Base-by-base conservation (phyloP, 1,140 invertebrate genomes). In the Episyrphus balteatus region DNA sequence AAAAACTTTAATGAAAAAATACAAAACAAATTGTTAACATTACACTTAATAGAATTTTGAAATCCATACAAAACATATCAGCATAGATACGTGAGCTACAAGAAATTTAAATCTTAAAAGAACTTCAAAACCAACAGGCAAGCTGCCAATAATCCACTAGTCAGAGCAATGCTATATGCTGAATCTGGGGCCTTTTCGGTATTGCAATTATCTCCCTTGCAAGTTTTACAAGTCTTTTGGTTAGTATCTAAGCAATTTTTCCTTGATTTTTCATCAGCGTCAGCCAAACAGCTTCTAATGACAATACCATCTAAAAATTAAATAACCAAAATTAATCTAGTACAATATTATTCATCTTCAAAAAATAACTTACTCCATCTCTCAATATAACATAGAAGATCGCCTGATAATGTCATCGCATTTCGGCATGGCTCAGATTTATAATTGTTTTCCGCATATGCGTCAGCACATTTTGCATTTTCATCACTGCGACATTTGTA, bases 311-410 rank as follows among this genome's bases (percentile, higher is more conserved):
- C 57, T 59, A 21, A n/a, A 40, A 32, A 8, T 19, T 11, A 41
- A 17, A 32, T 6, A n/a, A 14, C 14, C 19, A 43, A 21, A 43
- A 32, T 30, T n/a, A 43, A 43, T 26, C 8, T 26, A 3, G 21
- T 5, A 26, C 21, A 8, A 5, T 13, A 12, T 18, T 18, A 19
- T 18, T 41, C n/a, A n/a, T n/a, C n/a, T 19, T 15, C 6, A 3
- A 41, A 41, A 41, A 18, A n/a, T n/a, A 21, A 64, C 62, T 65
- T 44, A 65, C 62, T 50, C 62, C 62, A 65, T 14, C 51, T n/a
- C 11, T 62, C 62, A 5, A 5, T 12, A 39, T 54, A 65, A 40
- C 62, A 65, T 8, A 42, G 13, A 3, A 14, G 37, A 17, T 26
- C 2, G 0, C 17, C 33, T n/a, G 17, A 33, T 50, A 55, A 10